Evolutionary conservation across 2,797 vertebrate genomes (phyloP), one percentile per base, ranked within the genome.

Genomic region (Molossus molossus): DNA sequence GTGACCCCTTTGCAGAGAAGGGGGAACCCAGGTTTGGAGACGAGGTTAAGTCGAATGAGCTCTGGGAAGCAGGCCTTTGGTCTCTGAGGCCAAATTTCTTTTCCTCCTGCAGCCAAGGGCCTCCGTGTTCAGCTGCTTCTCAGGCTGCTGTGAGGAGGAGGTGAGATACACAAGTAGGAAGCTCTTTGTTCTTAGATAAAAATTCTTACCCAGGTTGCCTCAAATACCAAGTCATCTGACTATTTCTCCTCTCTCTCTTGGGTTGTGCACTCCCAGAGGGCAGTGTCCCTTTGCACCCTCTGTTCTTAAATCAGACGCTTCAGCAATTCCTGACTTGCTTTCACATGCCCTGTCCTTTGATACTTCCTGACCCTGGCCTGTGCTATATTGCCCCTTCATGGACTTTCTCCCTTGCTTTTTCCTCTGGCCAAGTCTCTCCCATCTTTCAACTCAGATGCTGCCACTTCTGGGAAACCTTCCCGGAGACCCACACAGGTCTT

Each of bases 151-250:
- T 70, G 50, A 75, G 53, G 69, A 94, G 58, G 40, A 87, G 6
- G 64, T 53, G 10, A 83, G 60, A 87, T 15, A 33, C 23, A 95
- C 37, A 69, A 70, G 67, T 55, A 77, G 67, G 72, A 83, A 9
- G 4, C 27, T 89, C 27, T 95, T 93, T 64, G 27, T 86, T 76
- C 48, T 67, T 53, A 1, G 29, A 81, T 94, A 94, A 86, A 91
- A 95, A 89, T 58, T 53, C 81, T 55, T 90, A 65, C 7, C 23
- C 37, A 81, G 37, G 75, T 94, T 60, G 70, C 57, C 85, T 90
- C 70, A 87, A 88, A 91, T 69, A 58, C 57, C 12, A 90, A 72
- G 25, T 62, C 37, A 72, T 76, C 27, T 80, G 65, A 83, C 18
- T 4, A 25, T 10, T 33, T 70, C 75, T n/a, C 45, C 7, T 12